Evolutionary conservation across 2,888 invertebrate genomes (phyloP), one percentile per base, ranked within the genome.

Genomic region (Digitonthophagus gazella): DNA sequence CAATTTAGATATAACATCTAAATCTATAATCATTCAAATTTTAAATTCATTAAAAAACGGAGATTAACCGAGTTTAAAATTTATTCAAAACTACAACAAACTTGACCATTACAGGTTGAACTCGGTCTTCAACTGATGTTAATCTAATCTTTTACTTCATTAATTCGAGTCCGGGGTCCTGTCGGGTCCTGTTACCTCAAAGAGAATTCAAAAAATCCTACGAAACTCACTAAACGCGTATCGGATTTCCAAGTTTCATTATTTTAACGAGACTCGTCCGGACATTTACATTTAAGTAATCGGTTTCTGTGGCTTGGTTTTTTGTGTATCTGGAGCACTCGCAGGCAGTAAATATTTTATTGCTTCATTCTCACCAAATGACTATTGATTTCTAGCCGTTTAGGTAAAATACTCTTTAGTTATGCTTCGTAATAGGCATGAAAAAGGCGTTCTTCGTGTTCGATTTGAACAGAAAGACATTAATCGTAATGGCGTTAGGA

Each of bases 131-230:
- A 22, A 28, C 15, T 61, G 68, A 66, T 68, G 58, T 58, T 65
- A 66, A 72, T 72, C 73, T 73, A 71, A 72, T 69, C 70, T 68
- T 57, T 65, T 69, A 69, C 68, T 71, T 72, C 72, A 69, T 73
- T 72, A 73, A 72, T 71, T 71, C 69, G 65, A 68, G 67, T 22
- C 22, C 22, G 4, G 22, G 6, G 11, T 6, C 28, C 28, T 44
- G 28, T 44, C 28, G 8, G 28, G 2, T 44, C 11, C 28, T 44
- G 28, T 44, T 44, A 8, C 8, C 11, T 44, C 28, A 44, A 44
- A 44, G 28, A 3, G 28, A 44, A 44, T 44, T 44, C 11, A 44
- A 5, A 44, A 44, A 44, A 44, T 44, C 28, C 28, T 11, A 44
- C 28, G 28, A 44, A 44, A 44, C 28, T 44, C 28, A 44, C 28